Evolutionary conservation across 2,113 vertebrate species (phyloP), one percentile per base, ranked within the genome.

Genomic region (Sterna hirundo): DNA sequence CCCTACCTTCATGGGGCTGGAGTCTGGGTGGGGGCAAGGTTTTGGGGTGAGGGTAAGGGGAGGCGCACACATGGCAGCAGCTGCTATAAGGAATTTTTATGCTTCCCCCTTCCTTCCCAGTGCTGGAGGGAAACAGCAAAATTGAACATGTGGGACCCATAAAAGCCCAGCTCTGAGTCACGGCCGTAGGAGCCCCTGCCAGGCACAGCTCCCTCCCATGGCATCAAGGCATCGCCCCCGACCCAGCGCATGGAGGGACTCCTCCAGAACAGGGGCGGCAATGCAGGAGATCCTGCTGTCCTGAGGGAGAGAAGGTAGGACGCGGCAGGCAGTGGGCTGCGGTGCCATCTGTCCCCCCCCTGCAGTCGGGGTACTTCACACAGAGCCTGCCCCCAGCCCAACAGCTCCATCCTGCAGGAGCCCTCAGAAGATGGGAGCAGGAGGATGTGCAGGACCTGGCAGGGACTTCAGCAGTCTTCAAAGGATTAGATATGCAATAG

Each of bases 101-200:
- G 90, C 85, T 93, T 95, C 87, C 90, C 87, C 27, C 62, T 95
- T 93, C 92, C 87, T 82, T 54, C 80, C 51, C 29, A 17, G 92
- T 3, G 58, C 87, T 83, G 94, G 89, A 71, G 84, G 88, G 77
- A 86, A 91, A 70, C 15, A 9, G 83, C 86, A 84, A 40, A 89
- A 84, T 1, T 25, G 84, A 95, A 96, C 96, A 94, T 79, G 93
- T 93, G 96, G 93, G 94, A 96, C 81, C 75, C 76, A 95, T 93
- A 90, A 97, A 85, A 60, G 17, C 79, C 52, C 70, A 36, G 66
- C 94, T 80, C 71, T 54, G 90, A 94, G 88, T 91, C 66, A 68
- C 0, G 11, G 87, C 91, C 58, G 72, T 10, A 60, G 80, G 60
- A 95, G 86, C 38, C 79, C 79, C 75, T 44, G 75, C 71, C 75